Evolutionary conservation across 37 sponge, comb jelly and placozoan species (phyloP), one percentile per base, ranked within the genome.

Genomic region (Amphimedon queenslandica): DNA sequence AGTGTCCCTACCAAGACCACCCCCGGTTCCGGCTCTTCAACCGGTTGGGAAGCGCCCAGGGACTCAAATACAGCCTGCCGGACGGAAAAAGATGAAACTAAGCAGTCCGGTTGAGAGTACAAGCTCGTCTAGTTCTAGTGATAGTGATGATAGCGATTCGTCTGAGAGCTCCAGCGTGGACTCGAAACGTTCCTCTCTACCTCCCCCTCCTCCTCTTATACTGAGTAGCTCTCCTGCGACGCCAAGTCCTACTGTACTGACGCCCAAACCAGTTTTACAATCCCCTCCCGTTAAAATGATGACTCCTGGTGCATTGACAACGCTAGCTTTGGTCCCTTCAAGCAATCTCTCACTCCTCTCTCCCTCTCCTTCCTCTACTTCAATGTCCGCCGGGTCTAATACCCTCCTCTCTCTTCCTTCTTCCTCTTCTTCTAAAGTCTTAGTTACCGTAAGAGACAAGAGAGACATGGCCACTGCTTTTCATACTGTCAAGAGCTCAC

Each of bases 71-170:
- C 23, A 25, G 5, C 61, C 61, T 25, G 27, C 27, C 21, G 61
- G 61, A 13, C 13, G 8, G 5, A 60, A 60, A n/a, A n/a, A n/a
- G 23, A 60, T 25, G 5, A 60, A n/a, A n/a, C 8, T 6, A 25
- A n/a, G 21, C 5, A 25, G 27, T n/a, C 5, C 27, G 5, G 67
- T 69, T 0, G 66, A 72, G 37, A 47, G 36, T 41, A 53, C 57
- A 27, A 58, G 83, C 35, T 71, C 78, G 13, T 71, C 66, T 29
- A 72, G 73, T 0, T 67, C 73, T 1, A 72, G 78, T 43, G 63
- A 57, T 34, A 84, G 84, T 23, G 77, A 75, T 37, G 73, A 70
- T 0, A 71, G 77, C 40, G 69, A 67, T 28, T 71, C 75, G 20
- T 84, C 84, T 0, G 53, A 47, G 8, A 34, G 55, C 43, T 70